These are phyloP conservation scores for Plagiodera versicolora DNA, from an alignment of 2,888 invertebrate species.

Conservation along the genomic window DNA sequence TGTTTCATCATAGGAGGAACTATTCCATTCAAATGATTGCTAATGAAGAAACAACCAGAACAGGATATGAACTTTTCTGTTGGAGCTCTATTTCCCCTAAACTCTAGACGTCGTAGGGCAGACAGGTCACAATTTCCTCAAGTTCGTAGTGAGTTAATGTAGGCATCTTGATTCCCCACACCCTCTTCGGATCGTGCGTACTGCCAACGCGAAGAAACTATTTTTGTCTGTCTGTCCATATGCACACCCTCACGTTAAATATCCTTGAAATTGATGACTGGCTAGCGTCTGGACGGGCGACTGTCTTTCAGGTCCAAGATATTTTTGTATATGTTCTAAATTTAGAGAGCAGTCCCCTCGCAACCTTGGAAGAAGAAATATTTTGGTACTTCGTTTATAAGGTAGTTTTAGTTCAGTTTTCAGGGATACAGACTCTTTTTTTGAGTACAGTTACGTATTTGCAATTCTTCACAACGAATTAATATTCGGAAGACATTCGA, in stretches of 20 bases:
- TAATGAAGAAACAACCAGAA: too few species aligned
- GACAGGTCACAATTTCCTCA: neutral
- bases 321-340: neutral
- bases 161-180: neutral
- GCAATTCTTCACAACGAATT: too few species aligned
- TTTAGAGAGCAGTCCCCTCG: neutral
- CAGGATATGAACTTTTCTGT: too few species aligned
- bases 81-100: too few species aligned
- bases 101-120: neutral
- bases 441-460: too few species aligned
- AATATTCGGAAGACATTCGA: too few species aligned
- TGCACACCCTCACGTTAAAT: neutral
- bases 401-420: neutral
- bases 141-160: too few species aligned
- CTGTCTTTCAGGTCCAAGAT: neutral
- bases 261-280: conserved; percentile 1
- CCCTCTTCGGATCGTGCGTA: neutral
- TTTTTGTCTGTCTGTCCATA: neutral
- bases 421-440: neutral
- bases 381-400: neutral
- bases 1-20: too few species aligned
- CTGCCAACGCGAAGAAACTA: neutral
- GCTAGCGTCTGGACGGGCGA: neutral
- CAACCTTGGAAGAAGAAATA: neutral
- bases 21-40: too few species aligned